Percentiles rank a stretch among this genome's conserved stretches.
These are phyloP conservation scores for Meloidogyne exigua DNA, from an alignment of 1,140 invertebrate genomes.

Conservation along the genomic window DNA sequence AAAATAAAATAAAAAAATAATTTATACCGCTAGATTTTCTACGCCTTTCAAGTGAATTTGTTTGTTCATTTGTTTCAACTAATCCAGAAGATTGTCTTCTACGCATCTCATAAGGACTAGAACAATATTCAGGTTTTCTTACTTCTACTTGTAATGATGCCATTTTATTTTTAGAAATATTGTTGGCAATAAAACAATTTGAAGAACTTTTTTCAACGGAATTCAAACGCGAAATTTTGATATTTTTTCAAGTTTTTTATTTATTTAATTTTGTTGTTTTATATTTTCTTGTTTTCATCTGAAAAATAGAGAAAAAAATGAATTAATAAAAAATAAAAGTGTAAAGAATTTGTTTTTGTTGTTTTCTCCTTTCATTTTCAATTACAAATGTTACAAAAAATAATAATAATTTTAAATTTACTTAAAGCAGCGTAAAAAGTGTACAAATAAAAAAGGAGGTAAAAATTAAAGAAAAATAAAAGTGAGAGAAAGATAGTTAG, in stretches of 20 bases:
- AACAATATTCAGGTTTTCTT: slow-evolving; percentile 1
- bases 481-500: neutral
- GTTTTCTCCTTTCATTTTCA: neutral
- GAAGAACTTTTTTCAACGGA: neutral
- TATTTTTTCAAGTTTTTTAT: neutral
- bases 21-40: too few relatives aligned
- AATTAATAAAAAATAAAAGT: too few relatives aligned
- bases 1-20: too few relatives aligned
- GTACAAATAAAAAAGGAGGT: neutral
- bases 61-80: neutral
- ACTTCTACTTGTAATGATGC: neutral
- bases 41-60: too few relatives aligned
- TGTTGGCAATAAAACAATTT: neutral
- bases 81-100: slow-evolving; percentile 3
- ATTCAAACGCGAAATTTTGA: neutral
- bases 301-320: neutral
- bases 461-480: neutral
- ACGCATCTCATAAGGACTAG: neutral
- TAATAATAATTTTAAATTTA: slow-evolving; percentile 2
- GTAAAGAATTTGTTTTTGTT: too few relatives aligned
- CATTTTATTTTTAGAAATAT: neutral
- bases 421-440: neutral
- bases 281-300: slow-evolving; percentile 1
- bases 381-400: slow-evolving; percentile 5
- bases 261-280: neutral